Conservation (phyloP, 2,888 invertebrate species). For the Sericinus montela region DNA sequence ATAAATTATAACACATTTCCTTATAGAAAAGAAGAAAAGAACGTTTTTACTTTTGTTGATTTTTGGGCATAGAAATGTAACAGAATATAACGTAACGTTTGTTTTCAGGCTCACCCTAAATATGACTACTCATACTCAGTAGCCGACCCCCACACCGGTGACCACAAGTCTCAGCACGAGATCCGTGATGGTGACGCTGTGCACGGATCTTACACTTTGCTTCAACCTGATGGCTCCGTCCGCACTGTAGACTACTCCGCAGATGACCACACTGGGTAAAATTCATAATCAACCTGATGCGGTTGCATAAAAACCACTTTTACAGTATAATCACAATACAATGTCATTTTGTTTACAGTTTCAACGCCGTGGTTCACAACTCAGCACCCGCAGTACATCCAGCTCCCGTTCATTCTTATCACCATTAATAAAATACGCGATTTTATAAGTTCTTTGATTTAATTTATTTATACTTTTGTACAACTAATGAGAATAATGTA, state of each 20-base stretch:
- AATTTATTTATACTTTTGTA: constrained; percentile 8
- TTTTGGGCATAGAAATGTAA: no score
- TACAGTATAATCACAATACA: background rate
- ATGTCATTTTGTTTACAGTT: constrained; percentile 39
- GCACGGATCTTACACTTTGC: constrained; percentile 74
- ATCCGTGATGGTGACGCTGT: constrained; percentile 63
- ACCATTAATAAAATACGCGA: constrained; percentile 2
- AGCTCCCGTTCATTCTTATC: constrained; percentile 30
- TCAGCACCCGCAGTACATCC: constrained; percentile 55
- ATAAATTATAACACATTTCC: no score
- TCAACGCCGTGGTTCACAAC: constrained; percentile 69
- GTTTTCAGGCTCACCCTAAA: constrained; percentile 36
- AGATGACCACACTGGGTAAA: constrained; percentile 61
- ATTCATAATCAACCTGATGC: background rate
- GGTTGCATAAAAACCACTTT: background rate
- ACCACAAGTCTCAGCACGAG: constrained; percentile 67
- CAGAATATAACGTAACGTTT: no score
- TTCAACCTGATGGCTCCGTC: constrained; percentile 62
- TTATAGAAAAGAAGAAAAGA: no score
- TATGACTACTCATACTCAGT: constrained; percentile 64
- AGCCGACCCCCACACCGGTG: constrained; percentile 69
- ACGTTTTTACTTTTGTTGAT: no score
- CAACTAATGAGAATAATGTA: constrained; percentile 11
- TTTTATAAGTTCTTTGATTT: background rate
- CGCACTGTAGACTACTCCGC: constrained; percentile 60